phyloP scores from a whole-genome alignment of 2,888 invertebrate genomes.

The Polymixis lichenea region DNA sequence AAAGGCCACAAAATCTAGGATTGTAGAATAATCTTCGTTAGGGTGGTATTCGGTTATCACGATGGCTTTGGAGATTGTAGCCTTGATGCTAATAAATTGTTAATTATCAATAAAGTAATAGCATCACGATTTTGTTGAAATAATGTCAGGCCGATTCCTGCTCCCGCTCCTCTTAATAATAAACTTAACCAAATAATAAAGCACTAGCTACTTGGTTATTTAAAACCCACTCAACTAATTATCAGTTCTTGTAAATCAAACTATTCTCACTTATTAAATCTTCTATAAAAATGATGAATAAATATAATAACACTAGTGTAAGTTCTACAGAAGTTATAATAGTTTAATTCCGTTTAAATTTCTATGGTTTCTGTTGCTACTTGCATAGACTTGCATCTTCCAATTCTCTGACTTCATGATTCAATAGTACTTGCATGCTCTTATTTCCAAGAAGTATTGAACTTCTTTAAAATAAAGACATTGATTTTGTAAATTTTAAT shows the following conservation, averaged over 20 bases:
- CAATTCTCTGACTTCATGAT: neutral
- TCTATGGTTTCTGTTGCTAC: neutral
- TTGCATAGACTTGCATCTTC: neutral
- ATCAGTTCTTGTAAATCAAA: constrained; percentile 1
- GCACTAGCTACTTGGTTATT: neutral
- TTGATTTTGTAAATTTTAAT: neutral
- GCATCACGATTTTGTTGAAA: constrained; percentile 3
- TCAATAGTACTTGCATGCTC: neutral
- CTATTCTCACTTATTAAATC: neutral
- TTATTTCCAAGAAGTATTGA: neutral
- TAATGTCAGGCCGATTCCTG: too few species aligned
- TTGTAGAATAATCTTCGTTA: constrained; percentile 58
- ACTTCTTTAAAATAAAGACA: neutral
- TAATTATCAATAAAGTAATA: too few species aligned
- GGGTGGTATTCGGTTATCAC: constrained; percentile 50
- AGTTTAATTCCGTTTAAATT: neutral
- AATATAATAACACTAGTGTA: constrained; percentile 2
- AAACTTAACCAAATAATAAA: neutral
- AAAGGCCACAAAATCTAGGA: neutral
- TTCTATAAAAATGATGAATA: constrained; percentile 3
- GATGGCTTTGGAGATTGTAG: constrained; percentile 11
- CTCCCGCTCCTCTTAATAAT: too few species aligned
- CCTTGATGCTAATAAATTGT: constrained; percentile 29
- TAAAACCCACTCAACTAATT: constrained; percentile 1
- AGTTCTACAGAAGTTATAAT: neutral